Percentiles rank a stretch among this genome's conserved stretches.
These are phyloP conservation scores for Ptilodon capucinus DNA, from an alignment of 2,888 invertebrate genomes.

Conservation along the genomic window DNA sequence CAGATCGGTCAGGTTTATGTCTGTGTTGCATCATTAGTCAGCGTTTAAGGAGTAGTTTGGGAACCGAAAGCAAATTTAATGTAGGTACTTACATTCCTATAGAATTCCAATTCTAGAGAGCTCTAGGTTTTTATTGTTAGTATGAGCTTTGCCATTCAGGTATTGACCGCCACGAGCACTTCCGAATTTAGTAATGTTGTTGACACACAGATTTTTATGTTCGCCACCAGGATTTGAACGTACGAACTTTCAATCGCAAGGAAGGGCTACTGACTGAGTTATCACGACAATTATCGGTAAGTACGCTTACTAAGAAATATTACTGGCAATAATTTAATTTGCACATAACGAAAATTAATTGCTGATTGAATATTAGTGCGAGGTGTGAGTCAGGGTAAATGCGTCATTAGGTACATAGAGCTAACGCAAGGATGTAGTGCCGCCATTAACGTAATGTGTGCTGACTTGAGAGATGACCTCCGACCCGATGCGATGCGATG, in stretches of 20 bases:
- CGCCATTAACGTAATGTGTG: conserved; percentile 39
- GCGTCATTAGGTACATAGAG: conserved; percentile 27
- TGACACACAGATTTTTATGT: no score
- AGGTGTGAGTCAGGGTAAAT: conserved; percentile 13
- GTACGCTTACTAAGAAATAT: not conserved
- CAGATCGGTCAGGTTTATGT: conserved; percentile 20
- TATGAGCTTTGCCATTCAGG: no score
- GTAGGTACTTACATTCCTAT: not conserved
- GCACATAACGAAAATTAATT: conserved; percentile 8
- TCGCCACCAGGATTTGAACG: no score
- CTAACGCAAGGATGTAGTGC: conserved; percentile 26
- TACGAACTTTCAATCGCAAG: no score
- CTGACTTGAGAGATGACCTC: conserved; percentile 22
- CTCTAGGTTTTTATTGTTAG: no score
- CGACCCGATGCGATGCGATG: conserved; percentile 19
- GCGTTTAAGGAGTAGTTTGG: not conserved
- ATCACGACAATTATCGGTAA: no score
- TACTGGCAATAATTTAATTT: not conserved
- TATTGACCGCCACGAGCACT: no score
- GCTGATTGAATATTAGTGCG: conserved; percentile 15
- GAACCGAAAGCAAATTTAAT: not conserved
- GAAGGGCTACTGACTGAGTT: no score
- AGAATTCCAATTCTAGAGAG: not conserved
- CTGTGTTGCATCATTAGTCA: conserved; percentile 2
- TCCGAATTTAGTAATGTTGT: no score